Conservation (phyloP, 35 echinoderm and acorn worm genomes). For the Eucidaris tribuloides region DNA sequence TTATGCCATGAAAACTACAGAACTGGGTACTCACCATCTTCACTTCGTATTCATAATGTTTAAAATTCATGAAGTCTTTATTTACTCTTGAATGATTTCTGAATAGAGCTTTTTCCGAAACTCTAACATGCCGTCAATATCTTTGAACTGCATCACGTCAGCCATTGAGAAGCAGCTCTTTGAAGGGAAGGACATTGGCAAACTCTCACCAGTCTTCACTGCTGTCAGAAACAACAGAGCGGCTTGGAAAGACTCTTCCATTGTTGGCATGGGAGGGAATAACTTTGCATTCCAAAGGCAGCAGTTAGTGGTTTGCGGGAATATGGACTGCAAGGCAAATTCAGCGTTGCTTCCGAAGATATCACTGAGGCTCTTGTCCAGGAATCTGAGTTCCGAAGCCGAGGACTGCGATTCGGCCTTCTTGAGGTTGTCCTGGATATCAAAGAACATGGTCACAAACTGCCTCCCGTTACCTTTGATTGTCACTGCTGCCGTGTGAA, state of each 20-base stretch:
- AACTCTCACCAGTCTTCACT: not conserved
- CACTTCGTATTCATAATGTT: too few species aligned
- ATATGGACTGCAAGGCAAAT: not conserved
- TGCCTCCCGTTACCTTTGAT: not conserved
- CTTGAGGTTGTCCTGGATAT: conserved; percentile 83
- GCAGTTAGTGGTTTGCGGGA: conserved; percentile 11
- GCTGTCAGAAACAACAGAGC: conserved; percentile 26
- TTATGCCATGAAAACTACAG: too few species aligned
- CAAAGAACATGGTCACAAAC: conserved; percentile 82
- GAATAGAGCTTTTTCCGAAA: conserved; percentile 53
- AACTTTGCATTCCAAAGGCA: conserved; percentile 89
- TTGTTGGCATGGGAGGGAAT: conserved; percentile 44
- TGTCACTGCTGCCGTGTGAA: conserved; percentile 79
- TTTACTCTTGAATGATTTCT: not conserved
- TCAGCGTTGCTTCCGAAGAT: conserved; percentile 33
- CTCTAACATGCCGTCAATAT: conserved; percentile 63
- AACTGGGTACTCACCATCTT: too few species aligned
- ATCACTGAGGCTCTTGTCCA: conserved; percentile 43
- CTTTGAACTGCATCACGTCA: conserved; percentile 64
- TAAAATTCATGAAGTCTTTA: too few species aligned
- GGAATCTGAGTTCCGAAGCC: conserved; percentile 35
- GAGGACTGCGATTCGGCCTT: not conserved
- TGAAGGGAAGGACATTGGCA: not conserved
- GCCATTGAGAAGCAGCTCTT: conserved; percentile 72
- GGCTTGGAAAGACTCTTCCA: conserved; percentile 71